phyloP scores from a whole-genome alignment of 2,113 vertebrate genomes.

The Oriolus oriolus region DNA sequence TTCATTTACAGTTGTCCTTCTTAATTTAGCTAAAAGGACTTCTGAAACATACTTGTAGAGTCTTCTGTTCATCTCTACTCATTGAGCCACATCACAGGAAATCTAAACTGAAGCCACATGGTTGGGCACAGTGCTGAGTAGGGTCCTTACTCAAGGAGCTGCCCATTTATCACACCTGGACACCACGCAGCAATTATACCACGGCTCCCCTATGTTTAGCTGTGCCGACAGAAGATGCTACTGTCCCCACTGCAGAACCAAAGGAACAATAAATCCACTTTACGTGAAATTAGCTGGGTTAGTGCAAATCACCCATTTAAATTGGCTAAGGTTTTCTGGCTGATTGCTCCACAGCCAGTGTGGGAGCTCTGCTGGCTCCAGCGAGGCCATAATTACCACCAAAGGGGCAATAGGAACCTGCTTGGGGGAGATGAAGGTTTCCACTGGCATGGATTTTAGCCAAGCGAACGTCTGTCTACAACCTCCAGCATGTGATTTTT shows the following conservation, averaged over 20 bases:
- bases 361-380: background rate
- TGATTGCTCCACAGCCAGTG: background rate
- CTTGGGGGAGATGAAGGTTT: background rate
- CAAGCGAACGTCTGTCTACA: background rate
- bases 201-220: background rate
- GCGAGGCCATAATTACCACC: background rate
- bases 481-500: constrained; percentile 3
- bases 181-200: background rate
- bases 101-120: background rate
- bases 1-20: background rate
- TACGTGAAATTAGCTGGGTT: constrained; percentile 12
- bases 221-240: background rate
- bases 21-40: background rate
- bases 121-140: background rate
- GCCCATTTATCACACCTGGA: background rate
- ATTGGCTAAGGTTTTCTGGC: background rate
- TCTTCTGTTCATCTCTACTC: background rate
- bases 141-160: background rate
- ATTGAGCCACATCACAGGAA: background rate
- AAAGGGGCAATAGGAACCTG: background rate
- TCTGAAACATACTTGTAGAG: background rate
- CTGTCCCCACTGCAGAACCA: background rate
- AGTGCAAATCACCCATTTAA: constrained; percentile 13
- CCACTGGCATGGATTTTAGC: background rate
- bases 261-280: background rate